These are phyloP conservation scores for Melanargia galathea DNA, from an alignment of 2,888 invertebrate species.

Conservation along the genomic window DNA sequence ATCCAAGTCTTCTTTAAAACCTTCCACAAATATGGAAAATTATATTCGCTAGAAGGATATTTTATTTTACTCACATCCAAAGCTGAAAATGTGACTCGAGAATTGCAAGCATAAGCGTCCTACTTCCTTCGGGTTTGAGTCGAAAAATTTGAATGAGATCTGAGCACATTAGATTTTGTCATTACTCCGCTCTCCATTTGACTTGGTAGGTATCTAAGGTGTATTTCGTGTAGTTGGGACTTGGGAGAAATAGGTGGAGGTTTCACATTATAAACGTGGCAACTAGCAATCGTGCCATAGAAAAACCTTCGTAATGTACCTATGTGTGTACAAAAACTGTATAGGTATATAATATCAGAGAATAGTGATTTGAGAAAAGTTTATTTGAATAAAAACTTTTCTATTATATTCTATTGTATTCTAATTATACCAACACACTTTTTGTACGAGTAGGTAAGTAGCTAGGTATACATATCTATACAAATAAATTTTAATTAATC, in stretches of 20 bases:
- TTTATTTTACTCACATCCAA: conserved; percentile 16
- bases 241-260: conserved; percentile 5
- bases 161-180: conserved; percentile 46
- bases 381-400: no score
- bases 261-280: background rate
- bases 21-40: background rate
- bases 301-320: background rate
- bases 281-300: background rate
- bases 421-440: no score
- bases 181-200: conserved; percentile 44
- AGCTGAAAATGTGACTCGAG: conserved; percentile 1
- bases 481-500: no score
- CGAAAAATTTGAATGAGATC: conserved; percentile 45
- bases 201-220: conserved; percentile 9
- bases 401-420: no score
- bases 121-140: conserved; percentile 22
- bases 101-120: conserved; percentile 20
- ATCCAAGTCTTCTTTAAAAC: background rate
- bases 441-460: no score
- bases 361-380: no score
- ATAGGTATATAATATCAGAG: no score
- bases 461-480: no score
- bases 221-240: conserved; percentile 10
- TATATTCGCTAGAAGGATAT: background rate
- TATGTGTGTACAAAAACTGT: no score